These are phyloP conservation scores for Enteromius mattozi DNA, from an alignment of 2,797 vertebrate species.

Conservation along the genomic window DNA sequence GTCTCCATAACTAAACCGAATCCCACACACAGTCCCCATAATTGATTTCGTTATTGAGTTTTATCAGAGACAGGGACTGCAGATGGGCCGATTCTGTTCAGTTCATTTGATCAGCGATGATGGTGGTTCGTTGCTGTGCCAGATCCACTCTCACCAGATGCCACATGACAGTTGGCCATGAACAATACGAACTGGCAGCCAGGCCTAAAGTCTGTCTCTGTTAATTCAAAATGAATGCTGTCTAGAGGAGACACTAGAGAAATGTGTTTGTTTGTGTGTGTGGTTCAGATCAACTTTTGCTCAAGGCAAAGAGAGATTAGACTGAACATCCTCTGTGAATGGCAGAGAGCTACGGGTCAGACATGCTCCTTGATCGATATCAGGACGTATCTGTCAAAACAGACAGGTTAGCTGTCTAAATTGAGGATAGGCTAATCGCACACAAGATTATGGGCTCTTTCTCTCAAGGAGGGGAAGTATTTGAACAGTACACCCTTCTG, in stretches of 20 bases:
- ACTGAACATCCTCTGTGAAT: conserved; percentile 47
- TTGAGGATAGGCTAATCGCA: conserved; percentile 35
- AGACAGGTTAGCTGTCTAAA: conserved; percentile 38
- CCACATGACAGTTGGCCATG: conserved; percentile 61
- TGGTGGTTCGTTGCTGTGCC: conserved; percentile 52
- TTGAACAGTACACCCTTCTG: conserved; percentile 32
- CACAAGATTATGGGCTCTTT: conserved; percentile 34
- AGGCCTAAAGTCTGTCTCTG: conserved; percentile 60
- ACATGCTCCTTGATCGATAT: conserved; percentile 37
- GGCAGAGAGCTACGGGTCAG: conserved; percentile 41
- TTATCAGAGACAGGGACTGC: conserved; percentile 23
- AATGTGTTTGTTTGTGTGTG: conserved; percentile 34
- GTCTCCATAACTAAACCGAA: conserved; percentile 23
- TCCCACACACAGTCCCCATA: conserved; percentile 2
- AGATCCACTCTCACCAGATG: conserved; percentile 58
- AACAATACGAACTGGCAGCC: conserved; percentile 54
- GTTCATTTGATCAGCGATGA: conserved; percentile 47
- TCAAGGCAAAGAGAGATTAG: conserved; percentile 48
- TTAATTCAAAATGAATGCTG: conserved; percentile 29
- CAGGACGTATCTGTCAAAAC: conserved; percentile 48
- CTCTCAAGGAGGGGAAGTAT: conserved; percentile 14
- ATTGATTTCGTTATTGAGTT: conserved; percentile 30
- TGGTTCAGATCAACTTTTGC: conserved; percentile 46
- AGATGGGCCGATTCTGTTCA: conserved; percentile 33
- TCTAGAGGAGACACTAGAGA: conserved; percentile 37